Evolutionary conservation across 2,797 vertebrate genomes (phyloP).

Genomic region (Ctenochaetus hawaiiensis): DNA sequence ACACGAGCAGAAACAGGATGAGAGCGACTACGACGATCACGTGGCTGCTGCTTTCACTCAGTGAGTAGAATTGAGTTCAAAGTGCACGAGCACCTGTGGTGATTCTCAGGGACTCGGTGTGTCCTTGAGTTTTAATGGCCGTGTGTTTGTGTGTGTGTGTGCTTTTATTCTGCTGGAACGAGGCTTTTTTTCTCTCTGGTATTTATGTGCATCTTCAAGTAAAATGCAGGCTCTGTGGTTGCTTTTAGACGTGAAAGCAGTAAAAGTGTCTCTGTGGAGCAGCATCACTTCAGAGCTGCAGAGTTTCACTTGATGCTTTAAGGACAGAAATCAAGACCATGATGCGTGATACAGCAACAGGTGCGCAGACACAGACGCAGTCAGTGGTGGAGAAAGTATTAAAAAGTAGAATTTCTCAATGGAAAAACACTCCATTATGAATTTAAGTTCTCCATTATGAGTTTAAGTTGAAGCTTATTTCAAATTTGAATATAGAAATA

Average conservation of each 20-base stretch:
- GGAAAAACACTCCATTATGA: no score
- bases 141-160: not conserved
- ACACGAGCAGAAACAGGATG: slow-evolving; percentile 51
- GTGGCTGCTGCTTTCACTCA: slow-evolving; percentile 70
- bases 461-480: no score
- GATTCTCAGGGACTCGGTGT: not conserved
- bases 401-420: not conserved
- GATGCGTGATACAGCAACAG: slow-evolving; percentile 17
- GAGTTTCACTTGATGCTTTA: not conserved
- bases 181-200: not conserved
- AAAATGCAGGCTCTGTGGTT: not conserved
- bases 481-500: no score
- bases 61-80: slow-evolving; percentile 64
- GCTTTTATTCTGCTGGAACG: not conserved
- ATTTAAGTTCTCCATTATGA: no score
- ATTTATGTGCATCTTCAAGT: no score
- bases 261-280: not conserved
- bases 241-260: not conserved
- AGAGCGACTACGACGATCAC: slow-evolving; percentile 62
- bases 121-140: not conserved
- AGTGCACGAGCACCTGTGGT: not conserved
- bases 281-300: not conserved
- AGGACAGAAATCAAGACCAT: not conserved
- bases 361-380: not conserved
- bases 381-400: not conserved